Evolutionary conservation across 2,888 invertebrate genomes (phyloP).

Genomic region (Macrophya alboannulata): DNA sequence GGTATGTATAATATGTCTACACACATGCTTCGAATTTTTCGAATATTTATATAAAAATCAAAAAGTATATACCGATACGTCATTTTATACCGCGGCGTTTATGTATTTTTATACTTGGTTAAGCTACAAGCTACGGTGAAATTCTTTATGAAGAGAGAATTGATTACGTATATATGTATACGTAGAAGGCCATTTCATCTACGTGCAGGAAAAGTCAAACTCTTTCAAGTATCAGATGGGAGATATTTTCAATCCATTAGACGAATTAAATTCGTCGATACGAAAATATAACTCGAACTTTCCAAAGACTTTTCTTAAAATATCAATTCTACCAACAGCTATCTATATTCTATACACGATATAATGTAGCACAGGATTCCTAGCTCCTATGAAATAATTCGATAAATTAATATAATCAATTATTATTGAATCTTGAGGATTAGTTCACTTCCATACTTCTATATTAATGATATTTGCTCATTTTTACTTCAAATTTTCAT

Average conservation of each 20-base stretch:
- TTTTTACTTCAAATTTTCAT: not conserved
- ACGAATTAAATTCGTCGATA: conserved; percentile 14
- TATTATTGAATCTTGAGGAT: not conserved
- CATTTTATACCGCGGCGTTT: not conserved
- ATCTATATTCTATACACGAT: not conserved
- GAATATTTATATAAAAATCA: not conserved
- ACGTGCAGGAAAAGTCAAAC: conserved; percentile 32
- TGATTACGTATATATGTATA: not conserved
- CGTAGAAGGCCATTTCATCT: not conserved
- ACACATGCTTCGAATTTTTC: too few species aligned
- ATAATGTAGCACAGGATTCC: not conserved
- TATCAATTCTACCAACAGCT: not conserved
- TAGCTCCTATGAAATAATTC: not conserved
- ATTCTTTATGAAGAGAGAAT: not conserved
- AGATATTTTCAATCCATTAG: conserved; percentile 59
- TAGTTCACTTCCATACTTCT: too few species aligned
- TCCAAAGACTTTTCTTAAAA: not conserved
- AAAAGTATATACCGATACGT: not conserved
- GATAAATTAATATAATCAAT: not conserved
- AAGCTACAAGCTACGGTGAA: not conserved
- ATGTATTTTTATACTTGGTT: not conserved
- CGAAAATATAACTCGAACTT: not conserved
- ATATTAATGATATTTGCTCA: too few species aligned
- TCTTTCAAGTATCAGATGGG: conserved; percentile 60
- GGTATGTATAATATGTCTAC: too few species aligned